Evolutionary conservation across 2,888 invertebrate genomes (phyloP).

Genomic region (Temnothorax ravouxi): DNA sequence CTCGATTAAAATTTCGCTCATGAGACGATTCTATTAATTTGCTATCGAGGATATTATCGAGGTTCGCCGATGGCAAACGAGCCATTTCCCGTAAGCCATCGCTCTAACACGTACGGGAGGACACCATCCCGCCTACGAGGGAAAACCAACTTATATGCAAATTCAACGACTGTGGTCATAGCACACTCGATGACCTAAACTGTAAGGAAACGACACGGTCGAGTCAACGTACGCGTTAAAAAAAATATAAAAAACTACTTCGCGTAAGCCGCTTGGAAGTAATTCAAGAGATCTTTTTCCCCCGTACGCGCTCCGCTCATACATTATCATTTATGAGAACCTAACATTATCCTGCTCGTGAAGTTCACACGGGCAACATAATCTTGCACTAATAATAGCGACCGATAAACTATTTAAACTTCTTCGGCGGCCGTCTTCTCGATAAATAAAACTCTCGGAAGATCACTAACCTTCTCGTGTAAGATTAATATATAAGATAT

Average conservation of each 20-base stretch:
- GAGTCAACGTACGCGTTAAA: conserved; percentile 47
- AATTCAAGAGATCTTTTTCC: conserved; percentile 32
- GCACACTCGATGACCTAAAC: conserved; percentile 51
- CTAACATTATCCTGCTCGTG: conserved; percentile 29
- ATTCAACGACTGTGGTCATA: conserved; percentile 62
- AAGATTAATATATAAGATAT: conserved; percentile 18
- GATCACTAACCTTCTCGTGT: conserved; percentile 25
- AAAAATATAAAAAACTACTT: conserved; percentile 30
- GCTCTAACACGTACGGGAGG: conserved; percentile 40
- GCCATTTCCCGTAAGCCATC: conserved; percentile 58
- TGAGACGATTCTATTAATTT: conserved; percentile 40
- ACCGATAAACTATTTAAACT: conserved; percentile 54
- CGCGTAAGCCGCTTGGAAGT: conserved; percentile 38
- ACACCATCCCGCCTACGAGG: conserved; percentile 57
- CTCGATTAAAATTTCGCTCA: conserved; percentile 26
- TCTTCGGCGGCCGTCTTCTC: conserved; percentile 21
- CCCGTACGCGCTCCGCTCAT: not conserved
- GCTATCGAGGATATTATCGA: conserved; percentile 5
- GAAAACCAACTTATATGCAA: conserved; percentile 73
- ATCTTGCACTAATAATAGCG: conserved; percentile 53
- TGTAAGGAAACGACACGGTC: conserved; percentile 54
- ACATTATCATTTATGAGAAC: conserved; percentile 34
- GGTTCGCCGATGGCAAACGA: conserved; percentile 36
- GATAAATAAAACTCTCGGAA: conserved; percentile 52
- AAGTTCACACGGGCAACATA: conserved; percentile 42